Evolutionary conservation across 2,888 invertebrate species (phyloP), one percentile per base, ranked within the genome.

Genomic region (Spodoptera picta): DNA sequence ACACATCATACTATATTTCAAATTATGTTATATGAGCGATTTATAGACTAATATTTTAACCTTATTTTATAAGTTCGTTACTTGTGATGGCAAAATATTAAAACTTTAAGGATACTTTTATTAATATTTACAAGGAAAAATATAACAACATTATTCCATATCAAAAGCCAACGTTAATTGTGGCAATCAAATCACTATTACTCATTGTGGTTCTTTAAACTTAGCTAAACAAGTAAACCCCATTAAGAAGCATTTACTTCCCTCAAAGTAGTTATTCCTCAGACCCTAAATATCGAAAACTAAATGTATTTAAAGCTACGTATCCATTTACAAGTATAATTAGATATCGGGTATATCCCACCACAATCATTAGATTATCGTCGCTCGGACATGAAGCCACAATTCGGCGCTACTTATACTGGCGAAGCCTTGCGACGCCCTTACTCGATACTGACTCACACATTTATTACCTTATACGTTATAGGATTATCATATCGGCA

Each of bases 391-490:
- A 80, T 76, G 92, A 93, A 93, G 92, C 92, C 93, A 87, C 90
- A 89, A 86, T 92, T 92, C 79, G 89, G 87, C 81, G 82, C 80
- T 84, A 87, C 89, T 88, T 87, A 87, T 83, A 84, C 86, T 83
- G 81, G 83, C 76, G 92, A 93, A 93, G 89, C 93, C 93, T 78
- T 91, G 91, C 77, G 78, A 85, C 75, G 69, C 72, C 79, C 82
- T 85, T 86, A 79, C 80, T 81, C 83, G 82, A 83, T 87, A 87
- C 85, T 86, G 84, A 87, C 84, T 88, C 88, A 87, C 61, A 87
- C 64, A 79, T 81, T 77, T 77, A 83, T 83, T 82, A 83, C 67
- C 60, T 67, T 75, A 70, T 68, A 72, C 74, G 48, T 71, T 78
- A 79, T 62, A 74, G 81, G 81, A 81, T 79, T 81, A 78, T 77